Evolutionary conservation across 1,140 invertebrate genomes (phyloP), one percentile per base, ranked within the genome.

Genomic region (Zaprionus lachaisei): DNA sequence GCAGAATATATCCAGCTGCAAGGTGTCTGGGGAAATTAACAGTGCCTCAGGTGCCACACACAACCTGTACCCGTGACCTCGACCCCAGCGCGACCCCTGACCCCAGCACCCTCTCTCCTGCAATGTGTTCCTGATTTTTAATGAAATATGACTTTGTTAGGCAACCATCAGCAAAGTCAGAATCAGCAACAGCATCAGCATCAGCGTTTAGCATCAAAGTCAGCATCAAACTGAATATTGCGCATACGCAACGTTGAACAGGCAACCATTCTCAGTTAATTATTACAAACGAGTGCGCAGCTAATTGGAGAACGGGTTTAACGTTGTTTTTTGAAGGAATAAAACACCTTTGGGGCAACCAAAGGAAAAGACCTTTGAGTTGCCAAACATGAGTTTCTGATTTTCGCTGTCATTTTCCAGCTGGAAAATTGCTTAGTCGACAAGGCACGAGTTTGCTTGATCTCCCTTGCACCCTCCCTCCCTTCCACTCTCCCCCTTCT

Each of bases 11-110:
- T 41, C 26, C 60, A 34, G 47, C 63, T 75, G 84, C 80, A 83
- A 79, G 81, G 81, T 84, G 85, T 90, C 84, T 79, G 79, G 84
- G 84, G 84, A 89, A 89, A 89, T 89, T 89, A 89, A 79, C 81
- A 81, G 80, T 56, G 84, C 85, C 85, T 77, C 79, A 89, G 84
- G 84, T 89, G 76, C 49, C 51, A 31, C 38, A 3, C 12, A 34
- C 22, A 41, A 15, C 54, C 28, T 41, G 38, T 38, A 41, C 2
- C 31, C 51, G 6, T 51, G n/a, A 9, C 37, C 60, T 17, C 6
- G 41, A 47, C 22, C 11, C 38, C 6, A 14, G n/a, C 60, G 14
- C 6, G 41, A 47, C 17, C 11, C 47, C 6, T n/a, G 41, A 20
- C 20, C 15, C 12, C n/a, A 9, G 15, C 6, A n/a, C 17, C 12